Base-by-base conservation (phyloP, 2,113 vertebrate species). In the Camarhynchus parvulus region DNA sequence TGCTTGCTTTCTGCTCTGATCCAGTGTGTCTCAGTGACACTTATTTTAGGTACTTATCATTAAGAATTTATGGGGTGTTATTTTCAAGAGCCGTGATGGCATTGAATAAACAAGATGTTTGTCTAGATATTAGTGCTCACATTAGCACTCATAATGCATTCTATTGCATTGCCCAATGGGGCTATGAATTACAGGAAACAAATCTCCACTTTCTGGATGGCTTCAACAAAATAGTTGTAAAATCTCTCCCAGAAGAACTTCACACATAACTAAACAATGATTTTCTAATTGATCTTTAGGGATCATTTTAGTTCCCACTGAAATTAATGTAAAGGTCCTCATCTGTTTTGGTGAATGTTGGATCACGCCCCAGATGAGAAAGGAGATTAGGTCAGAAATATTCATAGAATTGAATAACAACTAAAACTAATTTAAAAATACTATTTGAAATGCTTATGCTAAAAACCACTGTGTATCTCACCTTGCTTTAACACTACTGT, bases 21-120 rank as follows among this genome's bases (percentile, higher is more conserved):
- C 39, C 50, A 50, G 13, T 50, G 46, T 64, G 41, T 77, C 46
- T 73, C 46, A 62, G 37, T 83, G 74, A 90, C 59, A 52, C 46
- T 85, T 87, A 75, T 66, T 94, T 89, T 87, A 85, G 77, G 31
- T 72, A 89, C 66, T 94, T 86, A 68, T 41, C 44, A 84, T 85
- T 91, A 95, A 89, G 67, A 94, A 95, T 95, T 95, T 87, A 89
- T 74, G 22, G n/a, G 25, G 11, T 62, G n/a, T 72, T 87, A 52
- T 89, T 95, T 92, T 79, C 70, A 92, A 68, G 25, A 87, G 20
- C 28, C 20, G 9, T 53, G 55, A 70, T 47, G 33, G 10, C 64
- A 70, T 31, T 50, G 30, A 90, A 67, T 79, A 89, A 95, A 86
- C 0, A 13, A 92, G 66, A 19, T 76, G 69, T 94, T 87, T 88